Evolutionary conservation across 2,888 invertebrate species (phyloP).

Genomic region (Harpalus rubripes): DNA sequence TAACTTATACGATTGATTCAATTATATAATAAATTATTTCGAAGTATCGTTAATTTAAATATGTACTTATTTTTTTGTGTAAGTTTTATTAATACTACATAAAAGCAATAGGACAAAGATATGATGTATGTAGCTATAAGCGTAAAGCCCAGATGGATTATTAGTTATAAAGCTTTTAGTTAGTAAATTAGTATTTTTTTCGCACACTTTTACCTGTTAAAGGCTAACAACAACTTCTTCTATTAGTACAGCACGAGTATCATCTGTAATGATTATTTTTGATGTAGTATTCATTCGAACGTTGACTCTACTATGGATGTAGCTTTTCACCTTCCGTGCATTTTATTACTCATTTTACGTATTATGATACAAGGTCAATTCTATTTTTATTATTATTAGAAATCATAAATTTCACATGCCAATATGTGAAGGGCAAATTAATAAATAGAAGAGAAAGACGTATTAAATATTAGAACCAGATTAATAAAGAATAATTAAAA

Average conservation of each 20-base stretch:
- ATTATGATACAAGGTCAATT: conserved; percentile 30
- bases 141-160: too few species aligned
- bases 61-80: too few species aligned
- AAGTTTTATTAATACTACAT: too few species aligned
- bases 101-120: too few species aligned
- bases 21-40: too few species aligned
- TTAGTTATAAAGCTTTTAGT: too few species aligned
- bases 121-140: too few species aligned
- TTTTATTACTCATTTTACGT: conserved; percentile 21
- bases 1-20: too few species aligned
- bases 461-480: not conserved
- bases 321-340: not conserved
- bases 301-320: conserved; percentile 11
- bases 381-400: conserved; percentile 27
- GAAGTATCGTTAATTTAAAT: too few species aligned
- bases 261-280: conserved; percentile 24
- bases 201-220: conserved; percentile 29
- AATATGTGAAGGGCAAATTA: not conserved
- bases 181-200: not conserved
- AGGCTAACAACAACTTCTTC: conserved; percentile 39
- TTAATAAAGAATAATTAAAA: not conserved
- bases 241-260: conserved; percentile 8
- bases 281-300: conserved; percentile 5
- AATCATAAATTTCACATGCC: conserved; percentile 22
- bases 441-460: not conserved